These are phyloP conservation scores for Dascyllus trimaculatus DNA, from an alignment of 2,113 vertebrate species.

Conservation along the genomic window DNA sequence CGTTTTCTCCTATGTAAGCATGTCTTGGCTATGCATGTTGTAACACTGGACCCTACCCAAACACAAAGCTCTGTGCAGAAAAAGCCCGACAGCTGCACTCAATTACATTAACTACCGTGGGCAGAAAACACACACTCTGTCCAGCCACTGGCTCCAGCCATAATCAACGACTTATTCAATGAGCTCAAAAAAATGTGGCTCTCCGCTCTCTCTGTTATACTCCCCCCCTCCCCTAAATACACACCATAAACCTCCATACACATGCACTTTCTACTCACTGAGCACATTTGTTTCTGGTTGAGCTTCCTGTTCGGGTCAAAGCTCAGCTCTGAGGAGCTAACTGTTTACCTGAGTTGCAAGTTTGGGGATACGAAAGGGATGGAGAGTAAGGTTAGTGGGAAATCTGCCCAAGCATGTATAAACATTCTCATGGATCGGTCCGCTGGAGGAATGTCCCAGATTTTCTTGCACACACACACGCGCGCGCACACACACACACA, in stretches of 20 bases:
- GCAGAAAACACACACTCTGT: constrained; percentile 68
- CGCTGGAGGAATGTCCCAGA: constrained; percentile 59
- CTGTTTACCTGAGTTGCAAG: constrained; percentile 41
- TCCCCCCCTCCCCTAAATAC: neutral
- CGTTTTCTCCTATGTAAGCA: constrained; percentile 68
- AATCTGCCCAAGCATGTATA: constrained; percentile 36
- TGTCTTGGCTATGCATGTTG: constrained; percentile 64
- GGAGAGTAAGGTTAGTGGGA: constrained; percentile 8
- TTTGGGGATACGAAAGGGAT: neutral
- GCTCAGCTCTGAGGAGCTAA: constrained; percentile 38
- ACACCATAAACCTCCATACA: constrained; percentile 29
- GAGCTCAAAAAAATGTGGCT: constrained; percentile 73
- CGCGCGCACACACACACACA: no score
- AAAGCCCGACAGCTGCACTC: constrained; percentile 78
- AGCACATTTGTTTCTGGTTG: constrained; percentile 37
- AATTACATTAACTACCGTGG: constrained; percentile 78
- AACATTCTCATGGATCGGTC: constrained; percentile 63
- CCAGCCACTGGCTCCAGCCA: constrained; percentile 73
- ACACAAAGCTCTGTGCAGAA: constrained; percentile 74
- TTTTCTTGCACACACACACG: no score
- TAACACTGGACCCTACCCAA: constrained; percentile 70
- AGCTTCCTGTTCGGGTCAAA: constrained; percentile 63
- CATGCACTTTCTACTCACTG: constrained; percentile 26
- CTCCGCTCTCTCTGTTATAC: constrained; percentile 38
- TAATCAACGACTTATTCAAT: constrained; percentile 82